Evolutionary conservation across 2,113 vertebrate genomes (phyloP).

Genomic region (Spea bombifrons): DNA sequence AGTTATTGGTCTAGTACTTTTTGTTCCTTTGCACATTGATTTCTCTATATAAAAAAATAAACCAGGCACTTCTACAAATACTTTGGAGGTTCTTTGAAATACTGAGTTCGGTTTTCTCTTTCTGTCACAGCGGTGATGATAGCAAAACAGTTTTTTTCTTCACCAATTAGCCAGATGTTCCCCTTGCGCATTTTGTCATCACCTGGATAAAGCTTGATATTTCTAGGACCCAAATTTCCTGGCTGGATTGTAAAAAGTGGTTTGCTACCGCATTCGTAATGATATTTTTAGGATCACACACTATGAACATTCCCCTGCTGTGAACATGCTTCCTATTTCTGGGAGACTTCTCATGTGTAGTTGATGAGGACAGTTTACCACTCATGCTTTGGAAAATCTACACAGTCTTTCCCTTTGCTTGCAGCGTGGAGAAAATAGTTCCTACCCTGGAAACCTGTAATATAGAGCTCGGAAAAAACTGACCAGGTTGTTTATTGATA

Average conservation of each 20-base stretch:
- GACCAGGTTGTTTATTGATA: conserved; percentile 13
- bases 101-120: too few species aligned
- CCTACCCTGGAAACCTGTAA: conserved; percentile 31
- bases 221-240: conserved; percentile 5
- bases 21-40: too few species aligned
- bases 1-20: too few species aligned
- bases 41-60: too few species aligned
- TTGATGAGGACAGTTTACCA: conserved; percentile 43
- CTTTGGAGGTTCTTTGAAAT: too few species aligned
- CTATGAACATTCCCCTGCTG: conserved; percentile 37
- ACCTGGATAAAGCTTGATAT: conserved; percentile 17
- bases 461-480: conserved; percentile 24
- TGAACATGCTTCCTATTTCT: conserved; percentile 42
- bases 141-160: background rate
- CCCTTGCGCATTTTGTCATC: conserved; percentile 6
- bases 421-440: conserved; percentile 25
- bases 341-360: conserved; percentile 21
- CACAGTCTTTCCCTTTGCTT: conserved; percentile 34
- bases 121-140: too few species aligned
- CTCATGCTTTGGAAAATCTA: conserved; percentile 42
- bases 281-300: conserved; percentile 42
- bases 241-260: conserved; percentile 16
- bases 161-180: background rate
- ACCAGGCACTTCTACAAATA: too few species aligned
- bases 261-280: conserved; percentile 34